Conservation (phyloP, 1,140 invertebrate species). For the Drosophila subpulchrella region DNA sequence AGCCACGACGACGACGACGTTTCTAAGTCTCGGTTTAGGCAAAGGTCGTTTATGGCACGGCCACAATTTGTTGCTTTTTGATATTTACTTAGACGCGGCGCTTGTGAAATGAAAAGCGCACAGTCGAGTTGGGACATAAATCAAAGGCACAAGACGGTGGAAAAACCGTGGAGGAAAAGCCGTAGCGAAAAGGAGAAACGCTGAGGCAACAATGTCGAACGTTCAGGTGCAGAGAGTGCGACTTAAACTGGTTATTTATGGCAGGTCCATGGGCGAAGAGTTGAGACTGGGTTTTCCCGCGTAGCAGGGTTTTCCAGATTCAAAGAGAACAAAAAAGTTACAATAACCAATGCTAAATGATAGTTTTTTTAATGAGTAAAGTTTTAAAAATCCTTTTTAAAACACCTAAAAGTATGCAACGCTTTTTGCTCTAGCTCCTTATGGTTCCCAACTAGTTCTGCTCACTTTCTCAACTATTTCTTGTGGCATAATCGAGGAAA, state of each 20-base stretch:
- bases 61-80: conserved; percentile 80
- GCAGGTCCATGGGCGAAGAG: conserved; percentile 33
- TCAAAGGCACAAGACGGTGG: conserved; percentile 54
- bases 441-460: conserved; percentile 43
- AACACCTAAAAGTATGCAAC: conserved; percentile 14
- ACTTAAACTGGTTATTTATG: conserved; percentile 77
- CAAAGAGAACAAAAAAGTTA: not conserved
- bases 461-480: not conserved
- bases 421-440: not conserved
- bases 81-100: conserved; percentile 72
- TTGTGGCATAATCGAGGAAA: not conserved
- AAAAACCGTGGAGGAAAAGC: conserved; percentile 42
- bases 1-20: conserved; percentile 55
- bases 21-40: conserved; percentile 19
- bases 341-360: no score
- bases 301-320: not conserved
- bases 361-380: no score
- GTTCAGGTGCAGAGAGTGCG: conserved; percentile 54
- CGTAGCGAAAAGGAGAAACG: conserved; percentile 45
- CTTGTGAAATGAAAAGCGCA: conserved; percentile 60
- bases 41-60: conserved; percentile 53
- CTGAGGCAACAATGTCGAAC: conserved; percentile 45
- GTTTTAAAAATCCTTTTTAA: no score
- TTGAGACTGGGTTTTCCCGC: conserved; percentile 30
- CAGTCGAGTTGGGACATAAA: conserved; percentile 52